These are phyloP conservation scores for Cabera pusaria DNA, from an alignment of 2,888 invertebrate genomes.

Conservation along the genomic window DNA sequence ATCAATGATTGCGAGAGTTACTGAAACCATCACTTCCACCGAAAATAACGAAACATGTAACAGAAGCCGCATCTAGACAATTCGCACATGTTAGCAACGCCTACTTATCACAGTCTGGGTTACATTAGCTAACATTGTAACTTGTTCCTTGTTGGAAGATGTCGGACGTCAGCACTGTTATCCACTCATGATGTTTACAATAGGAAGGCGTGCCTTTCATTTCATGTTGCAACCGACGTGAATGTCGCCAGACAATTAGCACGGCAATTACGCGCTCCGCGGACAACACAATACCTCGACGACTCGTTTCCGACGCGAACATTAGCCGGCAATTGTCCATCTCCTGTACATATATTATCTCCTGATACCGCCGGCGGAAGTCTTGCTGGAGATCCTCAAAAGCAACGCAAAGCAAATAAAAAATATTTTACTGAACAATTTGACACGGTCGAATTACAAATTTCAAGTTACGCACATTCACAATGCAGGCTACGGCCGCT, in stretches of 20 bases:
- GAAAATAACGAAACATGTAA: conserved; percentile 3
- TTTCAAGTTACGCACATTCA: conserved; percentile 6
- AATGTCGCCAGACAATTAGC: conserved; percentile 35
- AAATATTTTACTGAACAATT: too few relatives aligned
- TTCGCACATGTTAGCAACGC: too few relatives aligned
- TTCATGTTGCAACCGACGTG: conserved; percentile 21
- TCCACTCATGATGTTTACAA: conserved; percentile 9
- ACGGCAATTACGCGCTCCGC: conserved; percentile 35
- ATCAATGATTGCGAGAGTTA: too few relatives aligned
- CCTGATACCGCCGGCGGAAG: conserved; percentile 7
- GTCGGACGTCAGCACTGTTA: conserved; percentile 1
- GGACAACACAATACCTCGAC: conserved; percentile 38
- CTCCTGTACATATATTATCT: conserved; percentile 24
- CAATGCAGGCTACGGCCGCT: background rate
- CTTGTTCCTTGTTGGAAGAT: background rate
- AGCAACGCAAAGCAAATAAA: too few relatives aligned
- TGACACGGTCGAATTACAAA: conserved; percentile 2
- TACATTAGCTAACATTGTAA: too few relatives aligned
- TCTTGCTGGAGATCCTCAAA: too few relatives aligned
- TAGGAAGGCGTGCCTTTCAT: conserved; percentile 8
- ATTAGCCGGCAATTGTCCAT: conserved; percentile 24
- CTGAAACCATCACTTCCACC: too few relatives aligned
- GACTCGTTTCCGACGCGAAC: conserved; percentile 16
- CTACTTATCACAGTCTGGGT: too few relatives aligned
- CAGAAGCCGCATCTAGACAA: background rate